A percentile compares a stretch with the other conserved stretches of the same genome.
Conservation (phyloP, 2,113 vertebrate genomes). For the Chloropsis hardwickii region DNA sequence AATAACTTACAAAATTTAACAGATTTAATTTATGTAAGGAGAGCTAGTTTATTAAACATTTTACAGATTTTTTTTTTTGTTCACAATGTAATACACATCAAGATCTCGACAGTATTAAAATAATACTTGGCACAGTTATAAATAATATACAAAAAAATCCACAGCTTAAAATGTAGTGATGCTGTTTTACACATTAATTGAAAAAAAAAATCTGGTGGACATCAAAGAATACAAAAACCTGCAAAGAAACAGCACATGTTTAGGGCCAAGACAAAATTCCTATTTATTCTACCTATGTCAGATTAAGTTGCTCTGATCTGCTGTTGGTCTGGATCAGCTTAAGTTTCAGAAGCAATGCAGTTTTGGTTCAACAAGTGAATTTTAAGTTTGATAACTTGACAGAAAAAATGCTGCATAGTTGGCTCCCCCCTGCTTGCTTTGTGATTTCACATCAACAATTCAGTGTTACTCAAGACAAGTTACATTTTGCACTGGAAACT, state of each 20-base stretch:
- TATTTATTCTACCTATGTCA: conserved; percentile 57
- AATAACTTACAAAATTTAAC: conserved; percentile 86
- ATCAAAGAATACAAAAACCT: conserved; percentile 69
- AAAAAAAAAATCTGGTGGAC: conserved; percentile 53
- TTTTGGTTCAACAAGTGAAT: conserved; percentile 34
- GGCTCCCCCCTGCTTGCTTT: conserved; percentile 39
- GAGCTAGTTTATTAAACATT: conserved; percentile 84
- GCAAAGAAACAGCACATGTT: conserved; percentile 69
- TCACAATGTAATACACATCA: conserved; percentile 80
- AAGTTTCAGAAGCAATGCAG: conserved; percentile 45
- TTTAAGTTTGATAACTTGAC: conserved; percentile 50
- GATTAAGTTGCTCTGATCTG: conserved; percentile 48
- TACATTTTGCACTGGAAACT: conserved; percentile 39
- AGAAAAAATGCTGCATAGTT: conserved; percentile 51
- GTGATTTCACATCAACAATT: conserved; percentile 24
- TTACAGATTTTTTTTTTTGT: conserved; percentile 79
- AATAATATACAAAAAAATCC: conserved; percentile 81
- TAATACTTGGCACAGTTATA: conserved; percentile 87
- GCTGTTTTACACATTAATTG: conserved; percentile 66
- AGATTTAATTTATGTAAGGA: conserved; percentile 83
- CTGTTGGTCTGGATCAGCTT: conserved; percentile 31
- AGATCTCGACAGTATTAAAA: conserved; percentile 80
- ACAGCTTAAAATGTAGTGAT: conserved; percentile 75
- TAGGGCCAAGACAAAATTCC: conserved; percentile 70
- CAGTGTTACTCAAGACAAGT: conserved; percentile 37